Base-by-base conservation (phyloP, 2,113 vertebrate species). In the Holacanthus passer region DNA sequence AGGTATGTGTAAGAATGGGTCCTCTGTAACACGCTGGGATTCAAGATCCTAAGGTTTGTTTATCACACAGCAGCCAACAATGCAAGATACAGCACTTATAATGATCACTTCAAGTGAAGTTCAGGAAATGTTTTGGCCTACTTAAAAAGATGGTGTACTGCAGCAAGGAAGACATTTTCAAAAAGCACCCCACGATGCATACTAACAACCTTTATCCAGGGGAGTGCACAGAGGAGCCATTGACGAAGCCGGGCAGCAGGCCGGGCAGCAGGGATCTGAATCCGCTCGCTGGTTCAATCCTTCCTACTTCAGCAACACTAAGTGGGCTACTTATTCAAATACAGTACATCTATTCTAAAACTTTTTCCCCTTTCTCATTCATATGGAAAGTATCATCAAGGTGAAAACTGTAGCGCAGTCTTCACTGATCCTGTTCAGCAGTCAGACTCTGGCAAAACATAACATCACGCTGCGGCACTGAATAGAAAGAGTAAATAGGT, bases 141-240 rank as follows among this genome's bases (percentile, higher is more conserved):
- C 56, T 82, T 82, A 52, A 67, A 79, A 56, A 56, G 62, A 45
- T 3, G 2, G 56, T 60, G 32, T 8, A 53, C 29, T 67, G 67
- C 35, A 62, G 75, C 37, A 37, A 35, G 62, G 55, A 45, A 66
- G 55, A 73, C 13, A 55, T 60, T 56, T 70, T 79, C 12, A 35
- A 69, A 84, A 73, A 67, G 73, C n/a, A 50, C 24, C 41, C 58
- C n/a, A 29, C 69, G 7, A 50, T 64, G 92, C 88, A 93, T 92
- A 93, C 92, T 85, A 93, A 93, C 74, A 73, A 86, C 17, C 63
- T 48, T 48, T 9, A 13, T 78, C 64, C 70, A 65, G 39, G 24
- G 52, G 14, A 60, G 76, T 7, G 55, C 56, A 93, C 90, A 93
- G 88, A 88, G 79, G 79, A 53, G 68, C 75, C 90, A 91, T 94